Conservation (phyloP, 2,113 vertebrate species). For the Myotis davidii region DNA sequence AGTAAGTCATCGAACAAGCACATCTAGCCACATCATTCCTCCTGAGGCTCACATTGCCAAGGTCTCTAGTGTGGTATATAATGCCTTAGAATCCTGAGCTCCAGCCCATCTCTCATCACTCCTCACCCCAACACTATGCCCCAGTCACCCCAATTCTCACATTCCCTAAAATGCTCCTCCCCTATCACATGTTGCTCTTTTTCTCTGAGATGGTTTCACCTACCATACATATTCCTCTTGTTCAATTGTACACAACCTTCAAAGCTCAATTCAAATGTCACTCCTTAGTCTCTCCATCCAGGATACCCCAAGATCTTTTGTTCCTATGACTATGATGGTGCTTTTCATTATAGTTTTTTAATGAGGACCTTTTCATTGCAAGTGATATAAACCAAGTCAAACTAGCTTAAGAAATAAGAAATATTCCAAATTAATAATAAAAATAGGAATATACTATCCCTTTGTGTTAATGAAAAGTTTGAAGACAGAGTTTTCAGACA, state of each 20-base stretch:
- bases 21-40: background rate
- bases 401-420: background rate
- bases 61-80: too few relatives aligned
- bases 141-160: background rate
- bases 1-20: background rate
- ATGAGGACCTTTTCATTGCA: background rate
- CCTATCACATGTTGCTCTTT: background rate
- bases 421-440: background rate
- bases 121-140: too few relatives aligned
- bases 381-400: background rate
- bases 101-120: background rate
- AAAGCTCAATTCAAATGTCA: background rate
- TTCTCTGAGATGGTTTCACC: background rate
- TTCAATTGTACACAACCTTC: background rate
- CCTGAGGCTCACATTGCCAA: background rate
- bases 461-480: background rate
- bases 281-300: background rate
- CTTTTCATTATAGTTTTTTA: background rate
- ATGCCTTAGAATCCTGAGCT: accelerated
- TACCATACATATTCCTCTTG: background rate
- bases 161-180: background rate
- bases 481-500: background rate
- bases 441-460: background rate
- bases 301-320: background rate
- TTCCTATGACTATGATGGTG: background rate